Base-by-base conservation (phyloP, 2,797 vertebrate genomes). In the Tenualosa thibaudeaui region DNA sequence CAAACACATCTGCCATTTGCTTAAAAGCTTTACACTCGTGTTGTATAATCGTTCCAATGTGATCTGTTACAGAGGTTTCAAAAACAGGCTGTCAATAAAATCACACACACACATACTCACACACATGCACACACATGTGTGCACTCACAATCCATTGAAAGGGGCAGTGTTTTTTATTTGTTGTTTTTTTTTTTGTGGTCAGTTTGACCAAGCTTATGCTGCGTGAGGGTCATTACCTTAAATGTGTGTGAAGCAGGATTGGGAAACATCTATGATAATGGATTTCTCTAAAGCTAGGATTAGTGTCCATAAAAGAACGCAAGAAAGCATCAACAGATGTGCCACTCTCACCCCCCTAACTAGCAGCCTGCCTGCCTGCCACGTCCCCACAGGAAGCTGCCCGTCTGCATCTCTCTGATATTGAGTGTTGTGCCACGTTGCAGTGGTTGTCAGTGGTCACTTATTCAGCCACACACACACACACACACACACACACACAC, bases 11-110 rank as follows among this genome's bases (percentile, higher is more conserved):
- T 92, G 89, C 89, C 92, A 89, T 93, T 94, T 87, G 81, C 88
- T 91, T 94, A 91, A 93, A 92, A 94, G 92, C 93, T 86, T 91
- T 87, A 88, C 91, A 87, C 90, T 86, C 90, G 56, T 86, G 81
- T 91, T 91, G 84, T 89, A 89, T 60, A 84, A 50, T 65, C 12
- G 31, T 0, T 58, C 83, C 86, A 86, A 19, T 7, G 50, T 86
- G 89, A 87, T 84, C 87, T 53, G 0, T 83, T 89, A 86, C 82
- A 53, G 13, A 68, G 84, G 89, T 86, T 81, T 17, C 62, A 15
- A 71, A 84, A 87, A 93, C 93, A 87, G 89, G 90, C 89, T 86
- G 91, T 84, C 86, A 81, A 78, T 78, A 78, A 78, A 78, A 78
- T 78, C 71, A 78, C 22, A n/a, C 58, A 62, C 58, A 8, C 7